A percentile compares a stretch with the other conserved stretches of the same genome.
Conservation (phyloP, 2,888 invertebrate species). For the Julus scandinavius region DNA sequence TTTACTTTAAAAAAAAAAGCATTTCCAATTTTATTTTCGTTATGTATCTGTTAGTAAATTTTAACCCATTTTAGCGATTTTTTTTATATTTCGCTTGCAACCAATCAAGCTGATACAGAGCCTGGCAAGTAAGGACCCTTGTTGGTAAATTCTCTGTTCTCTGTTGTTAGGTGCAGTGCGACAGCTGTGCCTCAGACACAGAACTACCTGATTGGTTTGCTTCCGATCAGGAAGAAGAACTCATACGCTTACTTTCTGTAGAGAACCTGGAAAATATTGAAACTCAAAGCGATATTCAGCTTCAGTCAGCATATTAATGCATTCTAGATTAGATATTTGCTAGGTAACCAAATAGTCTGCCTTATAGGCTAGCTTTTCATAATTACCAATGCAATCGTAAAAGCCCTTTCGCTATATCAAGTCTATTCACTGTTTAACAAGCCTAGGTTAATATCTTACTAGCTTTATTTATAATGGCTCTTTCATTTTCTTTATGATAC, state of each 20-base stretch:
- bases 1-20: neutral
- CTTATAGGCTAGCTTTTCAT: constrained; percentile 33
- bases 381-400: constrained; percentile 15
- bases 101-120: constrained; percentile 4
- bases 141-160: constrained; percentile 58
- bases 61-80: neutral
- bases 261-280: constrained; percentile 62
- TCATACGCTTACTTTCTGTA: constrained; percentile 77
- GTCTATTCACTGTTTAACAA: neutral
- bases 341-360: constrained; percentile 21
- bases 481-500: neutral
- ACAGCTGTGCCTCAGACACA: constrained; percentile 60
- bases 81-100: neutral
- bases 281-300: constrained; percentile 58
- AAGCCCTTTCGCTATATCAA: neutral
- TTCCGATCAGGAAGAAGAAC: constrained; percentile 82
- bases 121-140: constrained; percentile 26
- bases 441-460: neutral
- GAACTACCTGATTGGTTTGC: constrained; percentile 74
- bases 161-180: constrained; percentile 60
- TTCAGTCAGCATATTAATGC: constrained; percentile 56
- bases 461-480: neutral
- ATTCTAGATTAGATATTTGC: constrained; percentile 26
- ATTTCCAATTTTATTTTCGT: neutral
- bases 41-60: neutral